Percentiles rank a stretch among this genome's conserved stretches.
These are phyloP conservation scores for Cyanoramphus novaezelandiae DNA, from an alignment of 2,113 vertebrate genomes.

Conservation along the genomic window DNA sequence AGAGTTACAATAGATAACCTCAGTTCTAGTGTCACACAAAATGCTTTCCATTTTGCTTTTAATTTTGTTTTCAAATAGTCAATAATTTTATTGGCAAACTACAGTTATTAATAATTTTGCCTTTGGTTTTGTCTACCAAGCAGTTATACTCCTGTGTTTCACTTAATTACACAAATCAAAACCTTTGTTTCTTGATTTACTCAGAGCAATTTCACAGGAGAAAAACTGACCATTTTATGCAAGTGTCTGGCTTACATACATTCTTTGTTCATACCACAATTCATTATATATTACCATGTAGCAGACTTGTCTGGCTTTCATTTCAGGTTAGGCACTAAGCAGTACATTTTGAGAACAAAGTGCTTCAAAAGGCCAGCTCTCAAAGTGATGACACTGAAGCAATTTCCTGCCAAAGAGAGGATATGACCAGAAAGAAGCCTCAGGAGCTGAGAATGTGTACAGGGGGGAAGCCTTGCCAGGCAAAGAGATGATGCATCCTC, in stretches of 20 bases:
- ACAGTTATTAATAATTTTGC: not conserved
- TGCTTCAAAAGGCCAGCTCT: not conserved
- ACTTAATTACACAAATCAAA: not conserved
- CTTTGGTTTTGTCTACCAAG: not conserved
- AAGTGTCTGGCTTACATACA: not conserved
- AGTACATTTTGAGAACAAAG: not conserved
- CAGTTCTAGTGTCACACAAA: not conserved
- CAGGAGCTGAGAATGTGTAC: not conserved
- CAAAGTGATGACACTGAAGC: not conserved
- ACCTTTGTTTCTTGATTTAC: not conserved
- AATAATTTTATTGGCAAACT: not conserved
- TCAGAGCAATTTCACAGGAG: not conserved
- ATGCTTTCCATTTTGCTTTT: not conserved
- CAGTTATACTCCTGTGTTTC: not conserved
- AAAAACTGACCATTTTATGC: not conserved
- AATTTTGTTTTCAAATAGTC: not conserved
- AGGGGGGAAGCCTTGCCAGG: not conserved
- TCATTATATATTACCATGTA: not conserved
- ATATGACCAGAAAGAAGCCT: not conserved
- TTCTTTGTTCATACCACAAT: not conserved
- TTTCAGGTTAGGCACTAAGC: not conserved
- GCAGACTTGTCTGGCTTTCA: not conserved
- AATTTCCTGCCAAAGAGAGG: not conserved
- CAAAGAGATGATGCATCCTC: not conserved
- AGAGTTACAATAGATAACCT: not conserved